Evolutionary conservation across 2,888 invertebrate genomes (phyloP).

Genomic region (Apodemia mormo): DNA sequence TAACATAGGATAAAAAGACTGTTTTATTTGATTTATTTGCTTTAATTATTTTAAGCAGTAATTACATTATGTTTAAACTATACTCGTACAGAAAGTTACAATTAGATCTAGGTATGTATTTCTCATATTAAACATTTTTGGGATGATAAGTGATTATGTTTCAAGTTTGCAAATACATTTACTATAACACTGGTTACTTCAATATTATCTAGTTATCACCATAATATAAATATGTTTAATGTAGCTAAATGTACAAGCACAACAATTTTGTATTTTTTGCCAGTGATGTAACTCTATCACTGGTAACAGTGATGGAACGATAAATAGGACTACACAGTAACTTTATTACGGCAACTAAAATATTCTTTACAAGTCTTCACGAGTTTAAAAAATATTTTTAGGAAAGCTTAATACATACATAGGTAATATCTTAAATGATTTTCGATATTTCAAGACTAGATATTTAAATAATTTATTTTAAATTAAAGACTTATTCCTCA

Average conservation of each 20-base stretch:
- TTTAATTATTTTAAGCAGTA: conserved; percentile 13
- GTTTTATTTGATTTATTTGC: neutral
- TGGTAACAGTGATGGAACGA: neutral
- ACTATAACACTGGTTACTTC: neutral
- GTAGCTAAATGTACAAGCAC: conserved; percentile 6
- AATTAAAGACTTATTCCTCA: neutral
- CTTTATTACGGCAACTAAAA: no score
- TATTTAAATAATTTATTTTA: no score
- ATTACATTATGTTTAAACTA: conserved; percentile 9
- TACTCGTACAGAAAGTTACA: conserved; percentile 9
- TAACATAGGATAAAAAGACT: neutral
- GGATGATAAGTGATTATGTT: conserved; percentile 9
- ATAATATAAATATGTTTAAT: conserved; percentile 10
- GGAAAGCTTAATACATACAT: no score
- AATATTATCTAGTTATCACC: conserved; percentile 11
- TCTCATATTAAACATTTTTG: conserved; percentile 7
- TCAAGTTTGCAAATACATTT: neutral
- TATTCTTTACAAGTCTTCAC: no score
- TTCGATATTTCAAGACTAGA: no score
- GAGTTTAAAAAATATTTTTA: no score
- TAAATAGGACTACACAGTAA: neutral
- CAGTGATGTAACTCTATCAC: neutral
- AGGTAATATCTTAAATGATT: no score
- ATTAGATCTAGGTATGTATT: neutral
- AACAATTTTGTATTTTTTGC: neutral